phyloP scores from a whole-genome alignment of 2,888 invertebrate genomes.

The Alviniconcha strummeri region DNA sequence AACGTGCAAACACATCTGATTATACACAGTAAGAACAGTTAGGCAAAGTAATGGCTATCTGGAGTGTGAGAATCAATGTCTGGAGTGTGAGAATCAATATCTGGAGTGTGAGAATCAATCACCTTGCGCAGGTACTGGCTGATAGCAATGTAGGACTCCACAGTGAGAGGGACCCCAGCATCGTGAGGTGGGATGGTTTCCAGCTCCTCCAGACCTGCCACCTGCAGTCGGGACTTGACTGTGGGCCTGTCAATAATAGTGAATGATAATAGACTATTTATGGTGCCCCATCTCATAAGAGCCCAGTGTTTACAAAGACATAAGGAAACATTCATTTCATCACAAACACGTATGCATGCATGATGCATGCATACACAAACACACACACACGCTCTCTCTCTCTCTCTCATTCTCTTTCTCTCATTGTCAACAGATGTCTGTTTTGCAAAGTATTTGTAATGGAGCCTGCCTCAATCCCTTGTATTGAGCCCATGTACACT shows the following conservation, averaged over 20 bases:
- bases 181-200: conserved; percentile 83
- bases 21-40: no score
- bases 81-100: no score
- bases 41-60: no score
- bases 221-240: conserved; percentile 38
- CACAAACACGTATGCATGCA: background rate
- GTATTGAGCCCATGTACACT: no score
- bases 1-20: no score
- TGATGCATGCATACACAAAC: background rate
- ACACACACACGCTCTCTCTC: background rate
- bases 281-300: background rate
- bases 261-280: no score
- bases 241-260: conserved; percentile 35
- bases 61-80: no score
- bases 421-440: no score
- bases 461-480: no score
- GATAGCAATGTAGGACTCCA: conserved; percentile 79
- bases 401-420: no score
- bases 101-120: no score
- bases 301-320: background rate
- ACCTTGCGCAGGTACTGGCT: conserved; percentile 82
- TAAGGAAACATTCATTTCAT: background rate
- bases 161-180: conserved; percentile 76
- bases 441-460: no score
- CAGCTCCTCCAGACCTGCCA: conserved; percentile 76